Conservation (phyloP, 2,888 invertebrate species). For the Tenthredo notha region DNA sequence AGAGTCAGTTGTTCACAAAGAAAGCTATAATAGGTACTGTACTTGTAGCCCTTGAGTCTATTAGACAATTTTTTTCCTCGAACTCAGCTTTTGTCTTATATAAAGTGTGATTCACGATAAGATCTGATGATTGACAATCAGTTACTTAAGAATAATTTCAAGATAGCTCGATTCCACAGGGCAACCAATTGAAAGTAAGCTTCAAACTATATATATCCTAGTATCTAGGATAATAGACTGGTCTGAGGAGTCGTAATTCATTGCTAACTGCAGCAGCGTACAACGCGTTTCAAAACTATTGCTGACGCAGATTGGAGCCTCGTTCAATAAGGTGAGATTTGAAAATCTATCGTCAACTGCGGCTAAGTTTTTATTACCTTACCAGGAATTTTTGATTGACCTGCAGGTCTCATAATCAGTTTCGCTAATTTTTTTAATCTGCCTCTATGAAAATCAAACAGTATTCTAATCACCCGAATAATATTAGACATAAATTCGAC, state of each 20-base stretch:
- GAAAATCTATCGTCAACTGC: neutral
- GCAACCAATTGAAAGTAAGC: neutral
- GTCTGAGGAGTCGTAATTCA: neutral
- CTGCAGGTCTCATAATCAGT: too few relatives aligned
- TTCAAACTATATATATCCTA: neutral
- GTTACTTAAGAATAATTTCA: neutral
- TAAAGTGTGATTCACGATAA: neutral
- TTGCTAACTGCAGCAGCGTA: neutral
- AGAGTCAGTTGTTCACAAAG: too few relatives aligned
- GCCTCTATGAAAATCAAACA: too few relatives aligned
- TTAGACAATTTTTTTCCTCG: too few relatives aligned
- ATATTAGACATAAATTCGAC: too few relatives aligned
- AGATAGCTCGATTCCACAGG: neutral
- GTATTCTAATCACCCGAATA: too few relatives aligned
- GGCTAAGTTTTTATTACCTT: too few relatives aligned
- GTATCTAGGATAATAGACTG: neutral
- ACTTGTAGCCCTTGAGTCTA: too few relatives aligned
- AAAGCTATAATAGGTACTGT: too few relatives aligned
- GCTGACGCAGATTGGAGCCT: neutral
- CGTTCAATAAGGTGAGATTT: neutral
- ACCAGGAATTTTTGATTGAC: too few relatives aligned
- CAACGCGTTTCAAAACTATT: neutral
- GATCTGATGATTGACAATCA: neutral
- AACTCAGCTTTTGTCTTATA: too few relatives aligned
- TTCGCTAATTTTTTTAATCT: too few relatives aligned